Conservation (phyloP, 2,888 invertebrate species). For the Nephrotoma guestfalica region DNA sequence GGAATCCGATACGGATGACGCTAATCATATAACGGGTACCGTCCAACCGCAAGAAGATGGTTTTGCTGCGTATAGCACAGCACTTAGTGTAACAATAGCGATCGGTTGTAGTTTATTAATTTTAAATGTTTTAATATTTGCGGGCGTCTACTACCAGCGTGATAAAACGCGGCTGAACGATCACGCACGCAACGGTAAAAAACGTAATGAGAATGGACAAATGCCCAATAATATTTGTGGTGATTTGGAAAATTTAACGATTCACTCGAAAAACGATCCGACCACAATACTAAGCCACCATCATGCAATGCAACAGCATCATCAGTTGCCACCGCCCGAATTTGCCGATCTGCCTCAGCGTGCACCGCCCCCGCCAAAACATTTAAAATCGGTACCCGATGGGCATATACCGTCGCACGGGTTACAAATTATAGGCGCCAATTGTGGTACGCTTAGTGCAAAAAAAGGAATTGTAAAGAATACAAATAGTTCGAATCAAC, state of each 20-base stretch:
- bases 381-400: conserved; percentile 44
- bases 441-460: conserved; percentile 53
- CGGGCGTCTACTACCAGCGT: conserved; percentile 86
- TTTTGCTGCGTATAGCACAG: conserved; percentile 81
- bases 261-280: conserved; percentile 48
- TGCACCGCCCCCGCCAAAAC: conserved; percentile 62
- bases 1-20: conserved; percentile 22
- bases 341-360: conserved; percentile 68
- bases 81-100: conserved; percentile 83
- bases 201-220: conserved; percentile 69
- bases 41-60: conserved; percentile 63
- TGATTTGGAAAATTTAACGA: conserved; percentile 50
- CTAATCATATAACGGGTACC: conserved; percentile 23
- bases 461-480: conserved; percentile 48
- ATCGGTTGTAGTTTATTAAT: conserved; percentile 87
- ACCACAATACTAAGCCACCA: conserved; percentile 60
- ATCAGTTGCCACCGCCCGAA: conserved; percentile 72
- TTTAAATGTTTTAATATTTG: conserved; percentile 84
- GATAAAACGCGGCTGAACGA: conserved; percentile 65
- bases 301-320: conserved; percentile 60
- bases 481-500: conserved; percentile 24
- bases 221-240: conserved; percentile 82
- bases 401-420: conserved; percentile 60
- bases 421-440: conserved; percentile 54
- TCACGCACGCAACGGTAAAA: conserved; percentile 38